phyloP scores from a whole-genome alignment of 2,888 invertebrate species.

The Agriopis leucophaearia region DNA sequence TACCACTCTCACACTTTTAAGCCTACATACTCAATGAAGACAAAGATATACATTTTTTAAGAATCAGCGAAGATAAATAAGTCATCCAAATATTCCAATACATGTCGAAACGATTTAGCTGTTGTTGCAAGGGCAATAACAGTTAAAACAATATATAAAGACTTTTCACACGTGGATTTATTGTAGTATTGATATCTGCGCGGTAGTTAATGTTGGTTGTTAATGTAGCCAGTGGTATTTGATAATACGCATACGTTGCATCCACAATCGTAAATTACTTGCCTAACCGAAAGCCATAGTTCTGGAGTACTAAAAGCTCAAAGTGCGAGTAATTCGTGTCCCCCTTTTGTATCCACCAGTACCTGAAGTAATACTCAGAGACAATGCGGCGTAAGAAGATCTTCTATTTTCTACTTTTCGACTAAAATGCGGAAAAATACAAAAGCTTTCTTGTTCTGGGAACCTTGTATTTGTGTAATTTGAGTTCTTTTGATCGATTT shows the following conservation, averaged over 20 bases:
- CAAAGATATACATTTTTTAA: neutral
- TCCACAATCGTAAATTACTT: neutral
- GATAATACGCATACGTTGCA: neutral
- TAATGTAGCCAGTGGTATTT: neutral
- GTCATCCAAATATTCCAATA: conserved; percentile 14
- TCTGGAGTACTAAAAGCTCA: conserved; percentile 11
- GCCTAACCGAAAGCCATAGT: neutral
- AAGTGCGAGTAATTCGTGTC: conserved; percentile 55
- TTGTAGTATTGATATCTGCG: no score
- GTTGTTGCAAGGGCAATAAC: neutral
- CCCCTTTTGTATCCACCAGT: conserved; percentile 90
- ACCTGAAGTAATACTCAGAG: conserved; percentile 99
- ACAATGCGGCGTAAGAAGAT: conserved; percentile 83
- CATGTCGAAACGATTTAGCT: neutral
- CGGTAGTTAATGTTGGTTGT: neutral
- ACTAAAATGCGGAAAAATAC: conserved; percentile 49
- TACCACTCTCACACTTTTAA: conserved; percentile 53
- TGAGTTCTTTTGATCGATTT: neutral
- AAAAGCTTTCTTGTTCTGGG: conserved; percentile 48
- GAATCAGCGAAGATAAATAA: neutral
- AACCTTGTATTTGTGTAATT: conserved; percentile 10
- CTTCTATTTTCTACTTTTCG: conserved; percentile 69
- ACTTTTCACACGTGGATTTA: no score
- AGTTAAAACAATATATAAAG: neutral
- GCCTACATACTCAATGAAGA: conserved; percentile 7